A percentile compares a stretch with the other conserved stretches of the same genome.
Conservation (phyloP, 2,797 vertebrate genomes). For the Uromys caudimaculatus region DNA sequence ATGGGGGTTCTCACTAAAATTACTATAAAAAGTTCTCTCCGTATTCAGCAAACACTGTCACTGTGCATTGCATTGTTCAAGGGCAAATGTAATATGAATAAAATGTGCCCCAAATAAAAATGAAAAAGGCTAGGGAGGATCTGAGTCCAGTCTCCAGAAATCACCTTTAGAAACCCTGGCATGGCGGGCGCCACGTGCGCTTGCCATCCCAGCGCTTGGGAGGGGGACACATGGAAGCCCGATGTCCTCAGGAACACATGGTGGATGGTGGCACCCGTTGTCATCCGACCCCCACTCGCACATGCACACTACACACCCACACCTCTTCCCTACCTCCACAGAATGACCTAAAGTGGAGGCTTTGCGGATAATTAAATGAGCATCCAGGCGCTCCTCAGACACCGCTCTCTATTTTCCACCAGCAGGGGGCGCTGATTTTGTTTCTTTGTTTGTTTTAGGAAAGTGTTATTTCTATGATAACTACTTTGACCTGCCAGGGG, state of each 20-base stretch:
- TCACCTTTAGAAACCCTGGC: background rate
- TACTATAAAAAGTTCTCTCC: background rate
- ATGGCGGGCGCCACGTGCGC: background rate
- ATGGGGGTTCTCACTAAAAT: background rate
- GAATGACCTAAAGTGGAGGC: too few relatives aligned
- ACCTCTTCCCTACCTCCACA: background rate
- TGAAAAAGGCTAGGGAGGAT: background rate
- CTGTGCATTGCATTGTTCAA: background rate
- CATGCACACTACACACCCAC: background rate
- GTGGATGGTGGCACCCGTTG: too few relatives aligned
- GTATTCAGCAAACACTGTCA: background rate
- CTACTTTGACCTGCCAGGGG: slow-evolving; percentile 97
- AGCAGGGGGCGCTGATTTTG: background rate
- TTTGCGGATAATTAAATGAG: slow-evolving; percentile 5
- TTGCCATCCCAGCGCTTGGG: background rate
- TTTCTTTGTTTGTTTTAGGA: slow-evolving; percentile 87
- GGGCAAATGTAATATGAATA: too few relatives aligned
- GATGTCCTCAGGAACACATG: background rate
- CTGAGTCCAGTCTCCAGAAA: background rate
- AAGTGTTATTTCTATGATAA: slow-evolving; percentile 98
- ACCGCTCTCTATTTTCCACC: background rate
- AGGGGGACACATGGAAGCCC: background rate
- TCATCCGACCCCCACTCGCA: too few relatives aligned
- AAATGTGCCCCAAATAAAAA: background rate
- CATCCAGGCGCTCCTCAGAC: background rate